Evolutionary conservation across 35 echinoderm and acorn worm species (phyloP).

Genomic region (Ophiothrix spiculata): DNA sequence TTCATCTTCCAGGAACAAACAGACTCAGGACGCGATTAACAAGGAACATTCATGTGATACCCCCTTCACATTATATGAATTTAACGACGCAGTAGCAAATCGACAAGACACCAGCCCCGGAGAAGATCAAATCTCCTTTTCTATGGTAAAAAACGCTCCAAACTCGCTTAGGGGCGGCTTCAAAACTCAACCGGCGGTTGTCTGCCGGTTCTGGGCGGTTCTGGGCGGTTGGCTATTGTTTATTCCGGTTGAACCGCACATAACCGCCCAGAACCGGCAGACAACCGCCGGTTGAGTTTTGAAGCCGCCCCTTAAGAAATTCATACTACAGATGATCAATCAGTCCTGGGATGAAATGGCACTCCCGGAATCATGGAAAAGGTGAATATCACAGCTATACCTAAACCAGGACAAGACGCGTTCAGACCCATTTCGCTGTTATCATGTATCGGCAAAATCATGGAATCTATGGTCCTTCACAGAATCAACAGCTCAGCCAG

Average conservation of each 20-base stretch:
- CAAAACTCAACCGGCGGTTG: too few species aligned
- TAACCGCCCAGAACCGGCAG: too few species aligned
- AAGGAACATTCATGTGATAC: neutral
- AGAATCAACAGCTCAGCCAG: constrained; percentile 17
- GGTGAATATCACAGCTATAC: constrained; percentile 13
- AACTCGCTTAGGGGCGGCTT: too few species aligned
- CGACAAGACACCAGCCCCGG: constrained; percentile 13
- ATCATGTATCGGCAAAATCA: constrained; percentile 13
- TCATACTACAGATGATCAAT: constrained; percentile 16
- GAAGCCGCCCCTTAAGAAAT: neutral
- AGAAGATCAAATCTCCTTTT: constrained; percentile 15
- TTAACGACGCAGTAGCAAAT: neutral
- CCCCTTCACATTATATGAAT: constrained; percentile 6
- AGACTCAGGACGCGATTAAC: neutral
- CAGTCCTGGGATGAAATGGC: constrained; percentile 11
- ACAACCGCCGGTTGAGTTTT: too few species aligned
- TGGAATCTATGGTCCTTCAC: constrained; percentile 20
- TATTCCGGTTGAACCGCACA: too few species aligned
- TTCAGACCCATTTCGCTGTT: constrained; percentile 27
- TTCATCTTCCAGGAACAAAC: neutral
- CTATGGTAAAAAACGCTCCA: constrained; percentile 11
- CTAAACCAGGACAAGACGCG: constrained; percentile 29
- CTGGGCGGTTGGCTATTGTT: too few species aligned
- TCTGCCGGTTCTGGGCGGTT: too few species aligned
- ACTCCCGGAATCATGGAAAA: neutral